Conservation (phyloP, 1,140 invertebrate species). For the Chrysoperla carnea region DNA sequence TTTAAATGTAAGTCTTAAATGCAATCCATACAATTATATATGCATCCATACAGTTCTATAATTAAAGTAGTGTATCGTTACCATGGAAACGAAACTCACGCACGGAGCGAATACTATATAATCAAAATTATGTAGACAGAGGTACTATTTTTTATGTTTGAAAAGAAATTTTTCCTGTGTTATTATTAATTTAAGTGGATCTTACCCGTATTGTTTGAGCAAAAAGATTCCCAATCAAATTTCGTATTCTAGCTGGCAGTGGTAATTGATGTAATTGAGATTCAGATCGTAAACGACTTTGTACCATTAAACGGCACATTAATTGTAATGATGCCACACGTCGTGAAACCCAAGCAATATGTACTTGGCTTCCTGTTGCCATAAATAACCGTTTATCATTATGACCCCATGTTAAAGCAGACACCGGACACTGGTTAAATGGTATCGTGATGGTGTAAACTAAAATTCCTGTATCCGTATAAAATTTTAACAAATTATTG, state of each 20-base stretch:
- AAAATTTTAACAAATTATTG: slow-evolving; percentile 47
- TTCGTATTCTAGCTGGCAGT: slow-evolving; percentile 67
- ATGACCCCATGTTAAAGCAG: slow-evolving; percentile 93
- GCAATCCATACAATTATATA: too few species aligned
- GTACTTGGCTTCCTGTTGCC: slow-evolving; percentile 73
- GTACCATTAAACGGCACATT: slow-evolving; percentile 58
- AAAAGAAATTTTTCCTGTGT: too few species aligned
- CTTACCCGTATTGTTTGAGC: slow-evolving; percentile 85
- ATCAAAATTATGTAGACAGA: too few species aligned
- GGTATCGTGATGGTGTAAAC: slow-evolving; percentile 45
- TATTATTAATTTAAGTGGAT: too few species aligned
- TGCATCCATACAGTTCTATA: too few species aligned
- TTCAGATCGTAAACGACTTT: slow-evolving; percentile 39
- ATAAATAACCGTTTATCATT: slow-evolving; percentile 89
- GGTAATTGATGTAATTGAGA: slow-evolving; percentile 49
- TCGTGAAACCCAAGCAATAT: slow-evolving; percentile 84
- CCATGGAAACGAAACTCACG: too few species aligned
- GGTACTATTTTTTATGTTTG: too few species aligned
- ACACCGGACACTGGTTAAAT: slow-evolving; percentile 58
- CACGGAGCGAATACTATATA: too few species aligned
- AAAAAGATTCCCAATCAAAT: slow-evolving; percentile 74
- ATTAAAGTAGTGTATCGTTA: too few species aligned
- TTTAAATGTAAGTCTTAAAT: too few species aligned
- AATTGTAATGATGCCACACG: slow-evolving; percentile 79
- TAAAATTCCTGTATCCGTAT: slow-evolving; percentile 40